Percentiles rank a stretch among this genome's conserved stretches.
These are phyloP conservation scores for Delichon dasypus DNA, from an alignment of 2,797 vertebrate species.

Conservation along the genomic window DNA sequence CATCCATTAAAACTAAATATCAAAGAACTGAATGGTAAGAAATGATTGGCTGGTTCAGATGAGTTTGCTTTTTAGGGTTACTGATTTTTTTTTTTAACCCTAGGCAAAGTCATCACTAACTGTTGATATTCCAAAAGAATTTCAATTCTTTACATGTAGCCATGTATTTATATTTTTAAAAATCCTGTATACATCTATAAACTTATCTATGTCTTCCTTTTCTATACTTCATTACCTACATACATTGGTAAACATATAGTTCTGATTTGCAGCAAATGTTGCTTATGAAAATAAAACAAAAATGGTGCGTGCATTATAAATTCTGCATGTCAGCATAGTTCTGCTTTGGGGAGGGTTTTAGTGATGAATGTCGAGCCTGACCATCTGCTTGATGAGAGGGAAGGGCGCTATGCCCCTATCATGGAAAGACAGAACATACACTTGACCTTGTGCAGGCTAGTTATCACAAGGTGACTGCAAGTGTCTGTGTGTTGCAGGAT, in stretches of 20 bases:
- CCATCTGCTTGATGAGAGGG: neutral
- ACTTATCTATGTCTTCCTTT: neutral
- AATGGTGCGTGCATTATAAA: neutral
- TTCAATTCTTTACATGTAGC: neutral
- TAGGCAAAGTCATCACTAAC: neutral
- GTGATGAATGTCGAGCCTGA: neutral
- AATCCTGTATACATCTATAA: neutral
- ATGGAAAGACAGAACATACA: neutral
- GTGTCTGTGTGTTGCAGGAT: neutral
- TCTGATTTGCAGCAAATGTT: neutral
- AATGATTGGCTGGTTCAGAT: neutral
- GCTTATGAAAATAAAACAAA: neutral
- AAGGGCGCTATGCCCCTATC: neutral
- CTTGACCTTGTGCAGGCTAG: neutral
- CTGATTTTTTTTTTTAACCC: neutral
- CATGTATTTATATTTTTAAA: neutral
- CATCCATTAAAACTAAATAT: neutral
- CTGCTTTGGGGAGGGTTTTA: neutral
- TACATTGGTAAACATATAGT: neutral
- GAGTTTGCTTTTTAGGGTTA: neutral
- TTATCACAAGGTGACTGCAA: slow-evolving; percentile 23
- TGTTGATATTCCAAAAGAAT: neutral
- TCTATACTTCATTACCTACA: neutral
- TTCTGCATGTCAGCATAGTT: neutral
- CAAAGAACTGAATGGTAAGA: neutral